Evolutionary conservation across 1,140 invertebrate genomes (phyloP), one percentile per base, ranked within the genome.

Genomic region (Caerostris darwini): DNA sequence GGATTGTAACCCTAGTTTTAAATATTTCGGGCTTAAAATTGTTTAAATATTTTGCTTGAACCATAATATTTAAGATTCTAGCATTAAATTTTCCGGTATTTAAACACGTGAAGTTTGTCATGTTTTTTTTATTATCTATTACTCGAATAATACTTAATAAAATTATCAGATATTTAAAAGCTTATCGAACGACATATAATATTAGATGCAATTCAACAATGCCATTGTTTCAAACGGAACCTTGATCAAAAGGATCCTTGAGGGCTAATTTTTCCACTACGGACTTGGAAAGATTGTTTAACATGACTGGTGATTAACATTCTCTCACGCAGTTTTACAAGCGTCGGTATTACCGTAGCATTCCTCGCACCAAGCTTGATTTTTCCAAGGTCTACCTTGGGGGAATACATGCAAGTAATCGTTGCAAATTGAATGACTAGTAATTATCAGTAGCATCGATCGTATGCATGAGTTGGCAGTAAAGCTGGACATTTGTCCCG

Each of bases 241-340:
- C 34, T 77, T 77, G 50, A 77, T 77, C 34, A 53, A 53, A 53
- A 77, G 50, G 12, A 34, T 50, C 71, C 71, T 77, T 77, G 71
- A 77, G 71, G 71, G 71, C 71, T 50, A 50, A 50, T 77, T 77
- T 77, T 53, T 10, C 71, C n/a, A 17, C 61, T 50, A 53, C 50
- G 14, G 71, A 77, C 71, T 77, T 34, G 14, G 8, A 77, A 50
- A 50, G 34, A 5, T 77, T 19, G 1, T 71, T n/a, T 77, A 77
- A 77, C 34, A 34, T 50, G 71, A 77, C 53, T 50, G 71, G 34
- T 10, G 71, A 77, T 77, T 77, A 77, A 77, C 71, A 77, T 77
- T 77, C 71, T 77, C 71, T 77, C 71, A 77, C 71, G 71, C 71
- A 77, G 71, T 50, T 34, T 77, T 17, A 50, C 10, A 3, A 50